phyloP scores from a whole-genome alignment of 1,140 invertebrate species.

The Sycophaga agraensis region DNA sequence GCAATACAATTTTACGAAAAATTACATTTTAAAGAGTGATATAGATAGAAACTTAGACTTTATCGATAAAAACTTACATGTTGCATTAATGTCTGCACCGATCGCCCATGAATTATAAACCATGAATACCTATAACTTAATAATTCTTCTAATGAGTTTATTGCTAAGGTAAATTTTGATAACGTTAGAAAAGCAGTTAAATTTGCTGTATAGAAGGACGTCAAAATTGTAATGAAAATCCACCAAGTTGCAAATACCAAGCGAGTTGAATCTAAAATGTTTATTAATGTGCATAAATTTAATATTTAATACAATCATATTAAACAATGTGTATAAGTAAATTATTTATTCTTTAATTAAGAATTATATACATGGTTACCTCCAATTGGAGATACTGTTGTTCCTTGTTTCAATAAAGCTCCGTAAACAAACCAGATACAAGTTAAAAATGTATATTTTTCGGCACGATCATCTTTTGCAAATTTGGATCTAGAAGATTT shows the following conservation, averaged over 20 bases:
- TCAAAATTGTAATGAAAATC: slow-evolving; percentile 84
- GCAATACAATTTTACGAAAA: too few relatives aligned
- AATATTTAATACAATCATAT: too few relatives aligned
- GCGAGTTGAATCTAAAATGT: slow-evolving; percentile 75
- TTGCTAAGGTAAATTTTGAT: slow-evolving; percentile 78
- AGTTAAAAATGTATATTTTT: slow-evolving; percentile 64
- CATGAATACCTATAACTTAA: slow-evolving; percentile 68
- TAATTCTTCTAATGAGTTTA: slow-evolving; percentile 70
- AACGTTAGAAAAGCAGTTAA: slow-evolving; percentile 85
- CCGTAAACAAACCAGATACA: slow-evolving; percentile 88
- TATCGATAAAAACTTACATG: slow-evolving; percentile 64
- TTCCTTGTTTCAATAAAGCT: slow-evolving; percentile 84
- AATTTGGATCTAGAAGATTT: slow-evolving; percentile 44
- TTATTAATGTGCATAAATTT: too few relatives aligned
- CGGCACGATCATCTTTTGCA: slow-evolving; percentile 58
- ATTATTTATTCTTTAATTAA: too few relatives aligned
- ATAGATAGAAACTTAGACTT: too few relatives aligned
- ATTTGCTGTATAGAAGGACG: slow-evolving; percentile 90
- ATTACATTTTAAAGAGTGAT: too few relatives aligned
- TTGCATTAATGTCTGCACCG: slow-evolving; percentile 66
- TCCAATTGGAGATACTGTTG: slow-evolving; percentile 72
- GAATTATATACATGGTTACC: too few relatives aligned
- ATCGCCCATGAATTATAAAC: slow-evolving; percentile 67
- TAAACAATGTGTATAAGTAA: not conserved
- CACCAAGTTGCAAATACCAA: slow-evolving; percentile 88